Conservation (phyloP, 2,888 invertebrate species). For the Ormyrus thymus region DNA sequence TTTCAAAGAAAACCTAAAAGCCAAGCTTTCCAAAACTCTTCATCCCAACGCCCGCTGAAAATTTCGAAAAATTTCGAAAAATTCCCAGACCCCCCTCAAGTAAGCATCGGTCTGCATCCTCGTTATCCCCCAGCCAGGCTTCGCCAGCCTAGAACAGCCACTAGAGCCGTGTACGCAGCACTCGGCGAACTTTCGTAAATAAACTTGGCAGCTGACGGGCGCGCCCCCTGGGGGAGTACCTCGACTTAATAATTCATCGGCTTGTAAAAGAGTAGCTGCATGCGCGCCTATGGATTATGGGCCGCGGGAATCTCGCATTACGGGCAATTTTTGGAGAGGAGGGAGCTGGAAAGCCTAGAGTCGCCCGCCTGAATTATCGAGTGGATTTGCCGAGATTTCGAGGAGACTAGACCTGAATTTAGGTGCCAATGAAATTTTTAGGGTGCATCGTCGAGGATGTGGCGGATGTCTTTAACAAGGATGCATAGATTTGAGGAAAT, state of each 20-base stretch:
- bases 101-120: no score
- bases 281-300: slow-evolving; percentile 34
- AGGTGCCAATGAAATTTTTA: neutral
- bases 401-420: neutral
- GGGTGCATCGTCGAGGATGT: neutral
- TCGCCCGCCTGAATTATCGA: slow-evolving; percentile 47
- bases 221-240: slow-evolving; percentile 2
- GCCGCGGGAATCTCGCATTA: slow-evolving; percentile 29
- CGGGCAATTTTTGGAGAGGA: slow-evolving; percentile 24
- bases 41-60: no score
- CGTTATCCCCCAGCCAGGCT: no score
- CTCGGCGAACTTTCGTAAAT: slow-evolving; percentile 36
- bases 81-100: no score
- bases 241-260: slow-evolving; percentile 44
- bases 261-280: slow-evolving; percentile 21
- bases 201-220: neutral
- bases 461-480: no score
- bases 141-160: neutral
- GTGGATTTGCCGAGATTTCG: slow-evolving; percentile 36
- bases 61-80: no score
- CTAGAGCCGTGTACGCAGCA: neutral
- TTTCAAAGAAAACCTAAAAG: no score
- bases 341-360: neutral
- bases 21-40: no score
- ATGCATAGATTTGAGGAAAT: no score